A percentile compares a stretch with the other conserved stretches of the same genome.
phyloP scores from a whole-genome alignment of 2,888 invertebrate genomes.

The Limnephilus lunatus region DNA sequence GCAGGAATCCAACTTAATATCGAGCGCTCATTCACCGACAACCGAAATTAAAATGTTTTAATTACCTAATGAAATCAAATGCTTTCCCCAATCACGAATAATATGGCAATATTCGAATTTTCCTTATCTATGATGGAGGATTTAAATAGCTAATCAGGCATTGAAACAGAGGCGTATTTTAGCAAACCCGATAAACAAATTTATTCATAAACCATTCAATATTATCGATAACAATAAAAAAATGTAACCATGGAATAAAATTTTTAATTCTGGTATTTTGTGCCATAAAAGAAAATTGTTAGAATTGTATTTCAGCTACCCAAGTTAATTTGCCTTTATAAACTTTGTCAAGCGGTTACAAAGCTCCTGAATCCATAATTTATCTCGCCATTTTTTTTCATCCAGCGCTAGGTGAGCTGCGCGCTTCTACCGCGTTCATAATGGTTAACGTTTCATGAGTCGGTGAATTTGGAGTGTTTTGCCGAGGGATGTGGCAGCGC shows the following conservation, averaged over 20 bases:
- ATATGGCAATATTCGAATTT: too few species aligned
- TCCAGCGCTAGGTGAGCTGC: background rate
- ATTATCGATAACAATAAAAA: too few species aligned
- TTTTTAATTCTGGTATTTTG: background rate
- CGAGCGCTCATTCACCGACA: too few species aligned
- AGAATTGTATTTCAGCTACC: background rate
- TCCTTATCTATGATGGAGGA: too few species aligned
- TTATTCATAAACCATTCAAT: too few species aligned
- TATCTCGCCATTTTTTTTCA: background rate
- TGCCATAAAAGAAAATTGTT: background rate
- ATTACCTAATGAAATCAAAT: too few species aligned
- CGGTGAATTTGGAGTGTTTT: slow-evolving; percentile 37
- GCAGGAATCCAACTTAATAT: too few species aligned
- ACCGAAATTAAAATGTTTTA: too few species aligned
- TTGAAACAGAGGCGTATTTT: too few species aligned
- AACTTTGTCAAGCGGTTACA: background rate
- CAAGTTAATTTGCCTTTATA: background rate
- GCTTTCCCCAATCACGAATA: too few species aligned
- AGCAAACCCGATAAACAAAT: too few species aligned
- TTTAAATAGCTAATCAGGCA: too few species aligned
- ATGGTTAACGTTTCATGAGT: slow-evolving; percentile 29
- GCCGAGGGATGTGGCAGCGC: slow-evolving; percentile 29
- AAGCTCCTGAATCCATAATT: background rate
- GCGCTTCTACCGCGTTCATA: background rate
- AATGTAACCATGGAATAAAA: background rate